These are phyloP conservation scores for Sweltsa coloradensis DNA, from an alignment of 1,140 invertebrate species.

Conservation along the genomic window DNA sequence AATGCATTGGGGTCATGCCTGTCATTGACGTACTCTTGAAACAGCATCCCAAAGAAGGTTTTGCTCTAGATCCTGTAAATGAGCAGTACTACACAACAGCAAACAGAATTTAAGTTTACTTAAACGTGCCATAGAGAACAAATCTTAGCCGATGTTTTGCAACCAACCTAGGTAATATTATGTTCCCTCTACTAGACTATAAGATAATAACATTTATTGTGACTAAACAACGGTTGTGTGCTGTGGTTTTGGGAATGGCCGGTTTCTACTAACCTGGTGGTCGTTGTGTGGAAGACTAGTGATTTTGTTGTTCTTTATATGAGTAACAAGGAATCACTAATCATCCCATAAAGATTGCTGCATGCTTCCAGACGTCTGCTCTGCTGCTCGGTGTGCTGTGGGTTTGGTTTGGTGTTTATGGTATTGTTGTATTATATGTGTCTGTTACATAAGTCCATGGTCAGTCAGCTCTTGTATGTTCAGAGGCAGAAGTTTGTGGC, in stretches of 20 bases:
- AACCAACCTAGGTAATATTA: too few relatives aligned
- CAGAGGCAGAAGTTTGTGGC: too few relatives aligned
- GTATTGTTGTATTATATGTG: background rate
- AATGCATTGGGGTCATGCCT: too few relatives aligned
- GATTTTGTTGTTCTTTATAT: conserved; percentile 94
- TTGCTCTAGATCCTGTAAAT: too few relatives aligned
- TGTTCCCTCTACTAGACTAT: too few relatives aligned
- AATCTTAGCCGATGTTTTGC: too few relatives aligned
- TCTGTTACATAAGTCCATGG: background rate
- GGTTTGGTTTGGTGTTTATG: background rate
- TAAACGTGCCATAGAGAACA: too few relatives aligned
- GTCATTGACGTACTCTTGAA: too few relatives aligned
- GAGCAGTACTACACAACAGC: too few relatives aligned
- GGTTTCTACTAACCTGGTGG: conserved; percentile 23
- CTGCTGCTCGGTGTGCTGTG: background rate
- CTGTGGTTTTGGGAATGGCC: background rate
- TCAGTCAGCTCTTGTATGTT: background rate
- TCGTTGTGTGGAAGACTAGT: conserved; percentile 98
- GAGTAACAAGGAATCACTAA: conserved; percentile 95
- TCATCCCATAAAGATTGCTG: conserved; percentile 66
- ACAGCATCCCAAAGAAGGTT: too few relatives aligned
- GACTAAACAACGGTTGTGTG: background rate
- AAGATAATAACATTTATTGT: background rate
- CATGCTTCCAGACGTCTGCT: conserved; percentile 13
- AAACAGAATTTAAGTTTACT: too few relatives aligned